Conservation (phyloP, 2,113 vertebrate genomes). For the Percina caprodes region DNA sequence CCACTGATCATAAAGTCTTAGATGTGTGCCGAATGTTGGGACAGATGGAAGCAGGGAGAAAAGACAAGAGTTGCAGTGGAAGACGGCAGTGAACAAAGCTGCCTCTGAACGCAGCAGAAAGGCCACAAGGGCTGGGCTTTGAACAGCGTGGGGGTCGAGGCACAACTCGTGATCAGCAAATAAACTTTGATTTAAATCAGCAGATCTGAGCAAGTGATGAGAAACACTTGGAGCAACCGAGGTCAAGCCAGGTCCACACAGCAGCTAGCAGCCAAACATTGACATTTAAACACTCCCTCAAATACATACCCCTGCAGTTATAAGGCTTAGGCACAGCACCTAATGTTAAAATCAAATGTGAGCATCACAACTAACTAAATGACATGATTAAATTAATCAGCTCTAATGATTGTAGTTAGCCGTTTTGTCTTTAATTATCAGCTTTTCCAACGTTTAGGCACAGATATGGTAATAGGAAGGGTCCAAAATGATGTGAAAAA, state of each 20-base stretch:
- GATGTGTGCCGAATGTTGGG: not conserved
- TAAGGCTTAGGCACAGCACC: too few species aligned
- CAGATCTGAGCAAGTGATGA: constrained; percentile 13
- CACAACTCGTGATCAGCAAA: constrained; percentile 60
- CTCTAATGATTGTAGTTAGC: too few species aligned
- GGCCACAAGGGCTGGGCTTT: constrained; percentile 15
- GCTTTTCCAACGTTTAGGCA: too few species aligned
- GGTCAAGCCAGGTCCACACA: not conserved
- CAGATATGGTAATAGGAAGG: too few species aligned
- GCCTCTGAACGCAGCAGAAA: constrained; percentile 4
- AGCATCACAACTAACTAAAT: too few species aligned
- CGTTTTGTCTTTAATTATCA: too few species aligned
- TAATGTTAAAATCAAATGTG: too few species aligned
- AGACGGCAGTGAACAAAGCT: not conserved
- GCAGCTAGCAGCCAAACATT: constrained; percentile 5
- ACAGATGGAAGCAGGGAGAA: not conserved
- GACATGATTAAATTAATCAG: too few species aligned
- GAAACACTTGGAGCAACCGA: not conserved
- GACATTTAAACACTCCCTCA: constrained; percentile 13
- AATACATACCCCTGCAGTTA: not conserved
- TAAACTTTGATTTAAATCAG: constrained; percentile 60
- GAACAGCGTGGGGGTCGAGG: constrained; percentile 37
- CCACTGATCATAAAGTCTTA: not conserved
- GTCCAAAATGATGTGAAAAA: too few species aligned
- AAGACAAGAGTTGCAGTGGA: not conserved